phyloP scores from a whole-genome alignment of 2,113 vertebrate genomes.

The Carassius carassius region DNA sequence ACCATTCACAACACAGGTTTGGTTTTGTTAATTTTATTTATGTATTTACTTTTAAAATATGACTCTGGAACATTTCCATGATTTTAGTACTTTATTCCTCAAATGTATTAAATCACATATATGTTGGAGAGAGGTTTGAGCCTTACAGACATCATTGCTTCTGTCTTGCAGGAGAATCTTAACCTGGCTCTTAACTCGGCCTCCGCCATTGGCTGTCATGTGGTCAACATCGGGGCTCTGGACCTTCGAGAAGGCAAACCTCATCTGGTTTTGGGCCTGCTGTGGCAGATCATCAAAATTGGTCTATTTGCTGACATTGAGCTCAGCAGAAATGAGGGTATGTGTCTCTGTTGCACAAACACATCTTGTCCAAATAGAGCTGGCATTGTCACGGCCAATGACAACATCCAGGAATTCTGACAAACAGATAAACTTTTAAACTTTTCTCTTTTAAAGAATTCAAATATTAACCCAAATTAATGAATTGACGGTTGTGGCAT shows the following conservation, averaged over 20 bases:
- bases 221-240: conserved; percentile 95
- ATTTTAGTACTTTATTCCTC: not conserved
- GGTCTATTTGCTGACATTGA: conserved; percentile 95
- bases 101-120: not conserved
- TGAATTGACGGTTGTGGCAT: not conserved
- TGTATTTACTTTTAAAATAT: not conserved
- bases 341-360: not conserved
- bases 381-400: not conserved
- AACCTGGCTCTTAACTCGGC: conserved; percentile 97
- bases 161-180: conserved; percentile 87
- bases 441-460: not conserved
- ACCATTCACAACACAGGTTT: conserved; percentile 91
- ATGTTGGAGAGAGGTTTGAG: not conserved
- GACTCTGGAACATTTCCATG: not conserved
- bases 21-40: not conserved
- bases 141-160: not conserved
- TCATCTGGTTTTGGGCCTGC: conserved; percentile 92
- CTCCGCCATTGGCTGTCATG: conserved; percentile 96
- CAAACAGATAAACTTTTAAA: conserved; percentile 16
- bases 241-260: conserved; percentile 95
- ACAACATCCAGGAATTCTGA: conserved; percentile 20
- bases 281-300: conserved; percentile 98
- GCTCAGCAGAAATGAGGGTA: conserved; percentile 95
- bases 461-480: not conserved
- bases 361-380: not conserved